Evolutionary conservation across 2,113 vertebrate species (phyloP).

Genomic region (Tylochromis polylepis): DNA sequence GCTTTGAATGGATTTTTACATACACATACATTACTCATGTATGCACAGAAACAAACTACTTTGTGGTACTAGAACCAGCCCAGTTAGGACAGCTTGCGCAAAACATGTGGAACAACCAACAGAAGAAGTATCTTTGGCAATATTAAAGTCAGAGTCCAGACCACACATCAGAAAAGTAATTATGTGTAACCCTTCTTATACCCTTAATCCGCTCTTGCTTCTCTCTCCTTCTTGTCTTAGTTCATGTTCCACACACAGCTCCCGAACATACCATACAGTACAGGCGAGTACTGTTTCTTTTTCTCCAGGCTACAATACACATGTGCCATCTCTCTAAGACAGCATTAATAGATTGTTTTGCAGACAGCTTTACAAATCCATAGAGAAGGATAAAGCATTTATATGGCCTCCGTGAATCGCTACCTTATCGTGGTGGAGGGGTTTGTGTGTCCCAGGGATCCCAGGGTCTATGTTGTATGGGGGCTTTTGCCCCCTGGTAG

Average conservation of each 20-base stretch:
- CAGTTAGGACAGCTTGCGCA: not conserved
- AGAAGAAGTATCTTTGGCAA: not conserved
- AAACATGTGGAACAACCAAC: not conserved
- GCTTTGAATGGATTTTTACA: not conserved
- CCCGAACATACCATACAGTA: not conserved
- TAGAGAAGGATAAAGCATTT: conserved; percentile 42
- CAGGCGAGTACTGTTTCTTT: not conserved
- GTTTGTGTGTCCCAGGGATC: too few relatives aligned
- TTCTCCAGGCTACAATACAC: not conserved
- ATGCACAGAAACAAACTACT: not conserved
- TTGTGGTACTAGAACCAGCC: not conserved
- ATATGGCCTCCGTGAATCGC: too few relatives aligned
- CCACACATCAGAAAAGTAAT: not conserved
- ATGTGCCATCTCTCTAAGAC: not conserved
- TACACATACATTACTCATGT: not conserved
- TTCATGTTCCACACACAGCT: not conserved
- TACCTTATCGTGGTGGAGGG: too few relatives aligned
- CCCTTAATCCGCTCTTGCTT: not conserved
- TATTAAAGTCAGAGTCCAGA: not conserved
- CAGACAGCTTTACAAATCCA: conserved; percentile 50
- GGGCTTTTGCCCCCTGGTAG: too few relatives aligned
- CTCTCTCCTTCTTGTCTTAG: not conserved
- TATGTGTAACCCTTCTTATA: not conserved
- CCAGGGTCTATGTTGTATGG: too few relatives aligned
- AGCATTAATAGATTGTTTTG: conserved; percentile 49